A percentile compares a stretch with the other conserved stretches of the same genome.
phyloP scores from a whole-genome alignment of 2,888 invertebrate genomes.

The Hydriomena furcata region DNA sequence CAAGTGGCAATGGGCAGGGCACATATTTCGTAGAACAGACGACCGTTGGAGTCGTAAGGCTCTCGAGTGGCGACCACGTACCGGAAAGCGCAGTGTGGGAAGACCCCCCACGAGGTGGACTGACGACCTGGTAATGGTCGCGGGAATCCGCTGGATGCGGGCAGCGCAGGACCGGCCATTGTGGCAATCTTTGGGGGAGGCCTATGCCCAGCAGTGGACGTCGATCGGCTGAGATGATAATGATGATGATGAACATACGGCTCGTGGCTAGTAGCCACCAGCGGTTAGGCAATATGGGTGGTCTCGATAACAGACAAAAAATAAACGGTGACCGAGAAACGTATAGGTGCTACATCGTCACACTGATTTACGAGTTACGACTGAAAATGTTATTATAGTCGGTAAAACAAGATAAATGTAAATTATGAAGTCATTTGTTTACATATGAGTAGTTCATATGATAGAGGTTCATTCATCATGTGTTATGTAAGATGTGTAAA shows the following conservation, averaged over 20 bases:
- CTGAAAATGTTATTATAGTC: slow-evolving; percentile 12
- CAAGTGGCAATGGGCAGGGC: too few relatives aligned
- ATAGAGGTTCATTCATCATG: slow-evolving; percentile 15
- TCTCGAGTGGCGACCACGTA: too few relatives aligned
- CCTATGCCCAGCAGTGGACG: too few relatives aligned
- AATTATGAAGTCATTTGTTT: slow-evolving; percentile 13
- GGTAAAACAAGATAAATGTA: slow-evolving; percentile 16
- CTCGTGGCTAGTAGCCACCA: slow-evolving; percentile 25
- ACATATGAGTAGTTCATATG: slow-evolving; percentile 23
- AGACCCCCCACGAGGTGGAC: too few relatives aligned
- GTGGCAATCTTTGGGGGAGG: too few relatives aligned
- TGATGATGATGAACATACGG: slow-evolving; percentile 32
- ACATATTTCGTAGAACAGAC: too few relatives aligned
- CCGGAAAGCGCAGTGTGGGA: too few relatives aligned
- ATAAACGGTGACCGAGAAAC: slow-evolving; percentile 17
- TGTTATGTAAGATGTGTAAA: background rate
- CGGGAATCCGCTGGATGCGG: too few relatives aligned
- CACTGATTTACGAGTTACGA: slow-evolving; percentile 17
- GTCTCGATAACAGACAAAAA: slow-evolving; percentile 24
- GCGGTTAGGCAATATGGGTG: slow-evolving; percentile 28
- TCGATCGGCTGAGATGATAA: too few relatives aligned
- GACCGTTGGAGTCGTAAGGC: too few relatives aligned
- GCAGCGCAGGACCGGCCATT: too few relatives aligned
- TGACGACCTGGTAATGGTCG: too few relatives aligned
- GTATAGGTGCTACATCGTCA: slow-evolving; percentile 10